Evolutionary conservation across 2,888 invertebrate species (phyloP).

Genomic region (Drosophila eohydei): DNA sequence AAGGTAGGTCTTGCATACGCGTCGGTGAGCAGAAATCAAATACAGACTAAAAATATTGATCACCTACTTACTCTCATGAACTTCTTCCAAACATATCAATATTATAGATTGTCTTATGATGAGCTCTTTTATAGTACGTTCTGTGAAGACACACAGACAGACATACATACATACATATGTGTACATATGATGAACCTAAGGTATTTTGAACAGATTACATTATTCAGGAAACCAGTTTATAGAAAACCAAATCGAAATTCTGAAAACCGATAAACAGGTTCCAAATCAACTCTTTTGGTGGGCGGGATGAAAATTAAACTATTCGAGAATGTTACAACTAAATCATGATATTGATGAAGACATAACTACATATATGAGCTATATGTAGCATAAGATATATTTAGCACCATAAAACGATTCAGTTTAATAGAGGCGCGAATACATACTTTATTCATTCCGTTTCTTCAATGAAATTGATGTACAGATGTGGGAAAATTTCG

Average conservation of each 20-base stretch:
- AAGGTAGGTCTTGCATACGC: constrained; percentile 83
- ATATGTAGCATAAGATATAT: too few species aligned
- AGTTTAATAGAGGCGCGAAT: too few species aligned
- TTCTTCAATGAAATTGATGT: too few species aligned
- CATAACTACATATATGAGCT: too few species aligned
- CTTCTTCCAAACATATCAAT: constrained; percentile 33
- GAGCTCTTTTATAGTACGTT: constrained; percentile 26
- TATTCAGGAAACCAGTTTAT: constrained; percentile 15
- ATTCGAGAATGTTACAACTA: background rate
- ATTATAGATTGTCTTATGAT: constrained; percentile 26
- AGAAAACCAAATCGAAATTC: background rate
- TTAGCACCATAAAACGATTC: too few species aligned
- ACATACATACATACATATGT: constrained; percentile 12
- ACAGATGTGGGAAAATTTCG: background rate
- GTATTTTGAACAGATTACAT: constrained; percentile 39
- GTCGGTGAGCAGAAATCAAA: background rate
- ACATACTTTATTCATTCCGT: too few species aligned
- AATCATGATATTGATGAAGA: too few species aligned
- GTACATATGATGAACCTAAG: constrained; percentile 27
- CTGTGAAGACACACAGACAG: constrained; percentile 20
- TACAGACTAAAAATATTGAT: background rate
- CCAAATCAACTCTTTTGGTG: background rate
- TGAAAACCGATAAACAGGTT: too few species aligned
- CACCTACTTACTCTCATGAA: constrained; percentile 2
- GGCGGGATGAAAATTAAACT: background rate